phyloP scores from a whole-genome alignment of 30 jellyfish, hydroid and myxozoan species.

The Hydra vulgaris region DNA sequence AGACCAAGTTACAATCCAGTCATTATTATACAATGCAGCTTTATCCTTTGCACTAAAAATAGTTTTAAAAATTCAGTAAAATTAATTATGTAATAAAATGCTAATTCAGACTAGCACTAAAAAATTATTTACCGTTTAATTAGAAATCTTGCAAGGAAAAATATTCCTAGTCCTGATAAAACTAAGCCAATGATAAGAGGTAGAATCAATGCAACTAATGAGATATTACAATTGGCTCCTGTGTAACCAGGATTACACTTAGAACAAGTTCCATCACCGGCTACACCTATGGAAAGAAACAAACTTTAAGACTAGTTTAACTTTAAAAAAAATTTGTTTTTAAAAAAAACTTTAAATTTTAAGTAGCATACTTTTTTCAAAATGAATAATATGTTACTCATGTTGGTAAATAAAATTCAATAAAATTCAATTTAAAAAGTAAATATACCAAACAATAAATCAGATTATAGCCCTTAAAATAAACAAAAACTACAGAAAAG shows the following conservation, averaged over 20 bases:
- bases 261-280: slow-evolving; percentile 76
- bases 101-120: not conserved
- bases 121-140: slow-evolving; percentile 26
- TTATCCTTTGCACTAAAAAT: slow-evolving; percentile 41
- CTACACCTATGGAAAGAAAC: slow-evolving; percentile 32
- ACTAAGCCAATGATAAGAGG: slow-evolving; percentile 49
- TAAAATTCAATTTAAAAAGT: no score
- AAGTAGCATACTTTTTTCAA: no score
- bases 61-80: no score
- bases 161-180: slow-evolving; percentile 9
- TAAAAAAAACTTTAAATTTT: no score
- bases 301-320: no score
- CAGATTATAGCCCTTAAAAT: no score
- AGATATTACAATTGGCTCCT: slow-evolving; percentile 70
- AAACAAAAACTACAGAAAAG: no score
- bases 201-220: slow-evolving; percentile 54
- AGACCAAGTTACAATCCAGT: slow-evolving; percentile 91
- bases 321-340: no score
- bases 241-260: slow-evolving; percentile 60
- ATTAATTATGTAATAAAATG: not conserved
- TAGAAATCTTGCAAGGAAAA: slow-evolving; percentile 10
- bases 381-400: no score
- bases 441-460: no score
- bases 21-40: slow-evolving; percentile 69
- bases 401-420: no score